Conservation (phyloP, 1,140 invertebrate genomes). For the Steinernema khuongi region DNA sequence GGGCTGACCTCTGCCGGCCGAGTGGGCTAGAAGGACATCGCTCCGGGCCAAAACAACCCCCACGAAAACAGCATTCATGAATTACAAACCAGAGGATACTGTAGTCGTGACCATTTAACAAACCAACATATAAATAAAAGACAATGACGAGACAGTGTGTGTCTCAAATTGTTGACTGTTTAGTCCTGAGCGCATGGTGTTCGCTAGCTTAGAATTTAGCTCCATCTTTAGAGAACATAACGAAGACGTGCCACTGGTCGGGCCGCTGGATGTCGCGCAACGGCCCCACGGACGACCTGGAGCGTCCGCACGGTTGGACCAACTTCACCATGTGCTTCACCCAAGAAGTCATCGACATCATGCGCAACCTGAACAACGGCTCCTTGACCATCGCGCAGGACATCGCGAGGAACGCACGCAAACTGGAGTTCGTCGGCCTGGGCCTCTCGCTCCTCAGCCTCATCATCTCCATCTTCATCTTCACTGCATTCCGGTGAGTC, state of each 20-base stretch:
- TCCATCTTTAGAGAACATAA: conserved; percentile 67
- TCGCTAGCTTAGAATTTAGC: too few relatives aligned
- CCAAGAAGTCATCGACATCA: conserved; percentile 65
- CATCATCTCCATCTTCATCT: conserved; percentile 72
- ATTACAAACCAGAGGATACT: too few relatives aligned
- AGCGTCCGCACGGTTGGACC: conserved; percentile 70
- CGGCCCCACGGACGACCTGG: conserved; percentile 52
- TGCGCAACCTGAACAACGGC: conserved; percentile 55
- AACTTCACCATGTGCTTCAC: conserved; percentile 79
- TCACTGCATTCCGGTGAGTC: conserved; percentile 72
- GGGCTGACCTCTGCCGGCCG: too few relatives aligned
- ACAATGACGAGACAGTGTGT: neutral
- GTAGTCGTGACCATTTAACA: too few relatives aligned
- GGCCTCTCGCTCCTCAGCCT: conserved; percentile 73
- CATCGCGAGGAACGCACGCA: conserved; percentile 71
- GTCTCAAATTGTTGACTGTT: neutral
- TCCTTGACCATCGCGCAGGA: conserved; percentile 65
- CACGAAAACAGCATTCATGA: too few relatives aligned
- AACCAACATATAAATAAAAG: neutral
- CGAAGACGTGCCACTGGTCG: conserved; percentile 68
- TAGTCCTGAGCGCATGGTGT: neutral
- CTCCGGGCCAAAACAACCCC: too few relatives aligned
- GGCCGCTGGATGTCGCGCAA: conserved; percentile 70
- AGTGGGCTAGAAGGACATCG: too few relatives aligned
- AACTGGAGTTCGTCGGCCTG: conserved; percentile 75